Percentiles rank a stretch among this genome's conserved stretches.
Conservation (phyloP, 1,140 invertebrate genomes). For the Bombus sylvicola region DNA sequence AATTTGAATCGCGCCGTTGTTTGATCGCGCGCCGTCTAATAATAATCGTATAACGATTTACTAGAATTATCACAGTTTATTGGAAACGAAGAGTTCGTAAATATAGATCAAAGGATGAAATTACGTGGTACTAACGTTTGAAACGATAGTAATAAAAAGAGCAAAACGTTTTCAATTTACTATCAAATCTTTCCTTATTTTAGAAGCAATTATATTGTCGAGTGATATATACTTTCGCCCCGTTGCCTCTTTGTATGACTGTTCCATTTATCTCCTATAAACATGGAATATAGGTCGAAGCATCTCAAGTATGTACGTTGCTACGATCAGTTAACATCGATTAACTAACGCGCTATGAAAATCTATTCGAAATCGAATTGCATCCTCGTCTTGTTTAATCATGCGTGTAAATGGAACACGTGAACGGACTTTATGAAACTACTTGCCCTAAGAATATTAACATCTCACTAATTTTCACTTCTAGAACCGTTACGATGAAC, state of each 20-base stretch:
- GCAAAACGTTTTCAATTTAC: not conserved
- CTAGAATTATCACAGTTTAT: not conserved
- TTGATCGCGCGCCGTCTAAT: not conserved
- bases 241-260: not conserved
- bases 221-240: constrained; percentile 6
- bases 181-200: not conserved
- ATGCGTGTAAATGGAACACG: not conserved
- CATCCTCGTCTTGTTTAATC: not conserved
- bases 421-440: not conserved
- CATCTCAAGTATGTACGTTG: constrained; percentile 50
- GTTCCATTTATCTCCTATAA: constrained; percentile 2
- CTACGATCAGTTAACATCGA: constrained; percentile 64
- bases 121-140: not conserved
- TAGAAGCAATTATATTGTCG: not conserved
- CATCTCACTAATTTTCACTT: not conserved
- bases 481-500: not conserved
- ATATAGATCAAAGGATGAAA: constrained; percentile 4
- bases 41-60: not conserved
- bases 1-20: not conserved
- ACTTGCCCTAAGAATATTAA: not conserved
- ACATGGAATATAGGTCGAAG: constrained; percentile 10
- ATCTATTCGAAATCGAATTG: constrained; percentile 56
- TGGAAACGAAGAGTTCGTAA: not conserved
- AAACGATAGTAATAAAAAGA: not conserved
- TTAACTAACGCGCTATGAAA: constrained; percentile 63